Conservation (phyloP, 2,113 vertebrate genomes). For the Orientallactaga bullata region DNA sequence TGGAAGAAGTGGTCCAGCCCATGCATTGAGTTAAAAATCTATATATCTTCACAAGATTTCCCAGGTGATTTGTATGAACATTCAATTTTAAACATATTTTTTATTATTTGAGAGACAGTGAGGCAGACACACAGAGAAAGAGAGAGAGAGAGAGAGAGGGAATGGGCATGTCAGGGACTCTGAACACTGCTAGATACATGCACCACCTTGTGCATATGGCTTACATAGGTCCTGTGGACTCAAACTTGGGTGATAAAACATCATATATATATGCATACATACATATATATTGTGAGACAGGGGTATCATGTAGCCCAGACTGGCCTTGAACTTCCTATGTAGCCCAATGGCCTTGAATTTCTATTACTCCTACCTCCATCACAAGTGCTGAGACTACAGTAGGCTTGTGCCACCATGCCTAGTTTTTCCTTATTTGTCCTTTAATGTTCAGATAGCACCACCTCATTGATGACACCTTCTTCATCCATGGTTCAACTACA, state of each 20-base stretch:
- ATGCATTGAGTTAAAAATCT: constrained; percentile 1
- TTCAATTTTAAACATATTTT: background rate
- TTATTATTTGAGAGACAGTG: too few relatives aligned
- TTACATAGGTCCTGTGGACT: too few relatives aligned
- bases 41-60: background rate
- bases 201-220: too few relatives aligned
- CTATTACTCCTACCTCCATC: background rate
- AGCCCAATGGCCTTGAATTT: too few relatives aligned
- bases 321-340: background rate
- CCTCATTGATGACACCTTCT: background rate
- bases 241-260: too few relatives aligned
- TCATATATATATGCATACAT: too few relatives aligned
- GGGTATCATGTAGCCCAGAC: background rate
- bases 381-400: background rate
- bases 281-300: too few relatives aligned
- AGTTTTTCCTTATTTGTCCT: background rate
- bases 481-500: constrained; percentile 9
- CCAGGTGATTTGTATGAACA: background rate
- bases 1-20: background rate
- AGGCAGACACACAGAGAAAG: too few relatives aligned
- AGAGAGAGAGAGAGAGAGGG: too few relatives aligned
- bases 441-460: background rate
- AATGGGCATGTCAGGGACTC: too few relatives aligned
- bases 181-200: too few relatives aligned
- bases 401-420: background rate